These are phyloP conservation scores for Lateolabrax maculatus DNA, from an alignment of 2,797 vertebrate species.

Conservation along the genomic window DNA sequence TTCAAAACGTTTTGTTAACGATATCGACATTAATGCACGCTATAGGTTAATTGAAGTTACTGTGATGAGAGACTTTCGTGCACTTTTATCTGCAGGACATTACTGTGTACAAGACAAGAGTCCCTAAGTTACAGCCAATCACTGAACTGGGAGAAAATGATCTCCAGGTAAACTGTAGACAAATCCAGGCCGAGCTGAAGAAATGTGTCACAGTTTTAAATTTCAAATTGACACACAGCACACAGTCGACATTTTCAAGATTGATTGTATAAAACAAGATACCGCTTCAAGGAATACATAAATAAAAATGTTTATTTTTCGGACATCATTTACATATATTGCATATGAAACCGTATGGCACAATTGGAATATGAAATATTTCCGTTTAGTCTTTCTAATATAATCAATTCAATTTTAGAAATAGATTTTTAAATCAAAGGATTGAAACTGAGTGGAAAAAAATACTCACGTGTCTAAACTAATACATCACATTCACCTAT, in stretches of 20 bases:
- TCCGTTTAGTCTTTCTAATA: slow-evolving; percentile 16
- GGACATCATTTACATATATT: slow-evolving; percentile 76
- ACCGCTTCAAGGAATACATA: slow-evolving; percentile 53
- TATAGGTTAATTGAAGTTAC: neutral
- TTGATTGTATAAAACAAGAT: slow-evolving; percentile 7
- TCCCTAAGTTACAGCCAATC: neutral
- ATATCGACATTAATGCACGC: neutral
- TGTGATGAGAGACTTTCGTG: neutral
- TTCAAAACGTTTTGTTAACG: neutral
- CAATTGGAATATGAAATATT: slow-evolving; percentile 36
- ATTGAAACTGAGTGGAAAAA: slow-evolving; percentile 28
- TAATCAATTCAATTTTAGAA: slow-evolving; percentile 19
- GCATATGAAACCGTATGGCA: slow-evolving; percentile 61
- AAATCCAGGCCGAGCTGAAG: neutral
- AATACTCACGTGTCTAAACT: slow-evolving; percentile 4
- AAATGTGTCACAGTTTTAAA: neutral
- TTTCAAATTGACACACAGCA: neutral
- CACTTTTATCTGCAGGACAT: neutral
- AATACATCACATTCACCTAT: slow-evolving; percentile 31
- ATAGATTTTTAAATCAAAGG: slow-evolving; percentile 28
- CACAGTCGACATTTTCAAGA: neutral
- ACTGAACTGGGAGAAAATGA: neutral
- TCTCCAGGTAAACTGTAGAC: neutral
- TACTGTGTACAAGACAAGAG: neutral
- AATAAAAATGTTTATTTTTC: slow-evolving; percentile 82